Percentiles rank a stretch among this genome's conserved stretches.
phyloP scores from a whole-genome alignment of 1,140 invertebrate species.

The Eumeta japonica region DNA sequence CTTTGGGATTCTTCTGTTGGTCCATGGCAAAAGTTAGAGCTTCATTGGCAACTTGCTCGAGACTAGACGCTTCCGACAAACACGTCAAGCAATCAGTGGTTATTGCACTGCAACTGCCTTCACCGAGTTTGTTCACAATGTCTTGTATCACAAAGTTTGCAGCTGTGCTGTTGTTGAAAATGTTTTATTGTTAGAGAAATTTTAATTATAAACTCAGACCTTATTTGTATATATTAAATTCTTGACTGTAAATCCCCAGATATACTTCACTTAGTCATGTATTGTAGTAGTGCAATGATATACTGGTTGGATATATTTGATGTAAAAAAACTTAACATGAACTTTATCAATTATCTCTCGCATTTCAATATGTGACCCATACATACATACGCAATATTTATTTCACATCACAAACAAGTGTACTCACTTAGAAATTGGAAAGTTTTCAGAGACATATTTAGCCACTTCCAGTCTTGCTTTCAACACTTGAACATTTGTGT shows the following conservation, averaged over 20 bases:
- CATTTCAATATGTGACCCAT: no score
- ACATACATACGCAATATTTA: no score
- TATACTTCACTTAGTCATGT: no score
- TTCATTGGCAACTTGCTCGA: constrained; percentile 74
- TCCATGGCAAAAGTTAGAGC: constrained; percentile 74
- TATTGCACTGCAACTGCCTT: constrained; percentile 73
- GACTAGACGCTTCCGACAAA: constrained; percentile 74
- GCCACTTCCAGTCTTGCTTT: constrained; percentile 80
- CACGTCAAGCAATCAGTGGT: constrained; percentile 74
- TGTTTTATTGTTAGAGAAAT: no score
- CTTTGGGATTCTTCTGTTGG: constrained; percentile 86
- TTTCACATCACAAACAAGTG: no score
- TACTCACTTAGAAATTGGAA: constrained; percentile 66
- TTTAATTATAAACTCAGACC: no score
- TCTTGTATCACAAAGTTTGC: constrained; percentile 76
- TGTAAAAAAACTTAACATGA: no score
- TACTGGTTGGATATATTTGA: no score
- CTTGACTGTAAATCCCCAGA: no score
- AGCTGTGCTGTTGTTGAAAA: constrained; percentile 65
- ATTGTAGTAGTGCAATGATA: no score
- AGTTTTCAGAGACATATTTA: constrained; percentile 74
- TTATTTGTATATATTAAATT: no score
- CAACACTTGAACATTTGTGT: constrained; percentile 92
- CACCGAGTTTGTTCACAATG: constrained; percentile 81
- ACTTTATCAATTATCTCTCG: no score